Conservation (phyloP, 2,797 vertebrate genomes). For the Darevskia nairensis region DNA sequence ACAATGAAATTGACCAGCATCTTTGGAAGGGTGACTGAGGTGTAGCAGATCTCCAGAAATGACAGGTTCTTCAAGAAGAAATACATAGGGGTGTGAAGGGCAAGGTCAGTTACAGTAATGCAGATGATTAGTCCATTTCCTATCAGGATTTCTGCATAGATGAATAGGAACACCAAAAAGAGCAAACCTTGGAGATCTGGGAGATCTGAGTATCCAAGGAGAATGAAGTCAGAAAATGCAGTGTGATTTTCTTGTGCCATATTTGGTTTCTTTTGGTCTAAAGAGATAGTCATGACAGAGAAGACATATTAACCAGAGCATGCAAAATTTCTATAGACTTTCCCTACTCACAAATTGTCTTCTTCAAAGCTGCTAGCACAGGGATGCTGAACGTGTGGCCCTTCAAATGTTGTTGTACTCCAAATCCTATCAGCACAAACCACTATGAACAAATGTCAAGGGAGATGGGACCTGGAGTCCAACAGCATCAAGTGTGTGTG, state of each 20-base stretch:
- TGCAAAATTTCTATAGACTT: background rate
- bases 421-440: too few species aligned
- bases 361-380: background rate
- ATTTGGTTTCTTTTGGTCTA: background rate
- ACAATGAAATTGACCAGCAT: constrained; percentile 58
- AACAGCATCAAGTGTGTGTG: background rate
- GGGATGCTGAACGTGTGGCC: too few species aligned
- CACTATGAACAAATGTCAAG: too few species aligned
- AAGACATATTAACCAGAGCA: background rate
- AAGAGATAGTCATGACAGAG: background rate
- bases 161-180: constrained; percentile 50
- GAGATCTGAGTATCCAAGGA: constrained; percentile 60
- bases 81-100: constrained; percentile 67
- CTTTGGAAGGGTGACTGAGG: constrained; percentile 61
- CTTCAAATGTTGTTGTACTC: too few species aligned
- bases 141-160: constrained; percentile 59
- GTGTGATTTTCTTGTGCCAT: background rate
- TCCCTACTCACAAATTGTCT: too few species aligned
- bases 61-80: constrained; percentile 69
- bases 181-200: constrained; percentile 53
- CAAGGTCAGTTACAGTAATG: constrained; percentile 8
- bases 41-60: constrained; percentile 65
- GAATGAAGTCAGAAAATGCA: constrained; percentile 51
- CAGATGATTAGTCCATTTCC: constrained; percentile 63
- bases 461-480: background rate